Evolutionary conservation across 2,888 invertebrate genomes (phyloP), one percentile per base, ranked within the genome.

Genomic region (Hypolimnas misippus): DNA sequence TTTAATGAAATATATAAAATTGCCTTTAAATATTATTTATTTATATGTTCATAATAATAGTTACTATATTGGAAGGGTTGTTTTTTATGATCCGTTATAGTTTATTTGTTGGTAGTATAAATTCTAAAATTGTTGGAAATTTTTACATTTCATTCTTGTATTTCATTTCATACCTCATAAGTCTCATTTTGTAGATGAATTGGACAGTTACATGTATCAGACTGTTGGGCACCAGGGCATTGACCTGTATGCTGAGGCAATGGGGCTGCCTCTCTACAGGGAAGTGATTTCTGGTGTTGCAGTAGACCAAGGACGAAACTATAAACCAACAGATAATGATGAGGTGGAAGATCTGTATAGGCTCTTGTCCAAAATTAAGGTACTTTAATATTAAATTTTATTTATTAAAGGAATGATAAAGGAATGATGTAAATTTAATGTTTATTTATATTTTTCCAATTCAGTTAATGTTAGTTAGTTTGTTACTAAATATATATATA

Each of bases 181-280:
- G 10, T 19, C 19, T 21, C 12, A 65, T 55, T 72, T 87, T 87
- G 42, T 83, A 96, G 96, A 96, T 93, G 98, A 98, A 86, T 83
- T 98, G 76, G 98, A 99, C 87, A 98, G 98, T 82, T 99, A 97
- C 83, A 99, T 99, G 99, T 99, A 99, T 84, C 99, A 99, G 93
- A 98, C 98, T 55, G 99, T 99, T 59, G 99, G 99, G 0, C 97
- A 98, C 83, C 97, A 98, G 92, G 98, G 97, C 16, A 96, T 99
- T 69, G 95, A 96, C 70, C 93, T 96, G 70, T 97, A 98, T 83
- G 97, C 98, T 25, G 96, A 98, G 84, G 99, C 99, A 1, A 97
- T 99, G 96, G 97, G 94, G 2, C 86, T 99, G 63, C 99, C 99
- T 0, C 89, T 99, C 54, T 99, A 96, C 86, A 93, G 97, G 66